Evolutionary conservation across 2,113 vertebrate genomes (phyloP).

Genomic region (Daubentonia madagascariensis): DNA sequence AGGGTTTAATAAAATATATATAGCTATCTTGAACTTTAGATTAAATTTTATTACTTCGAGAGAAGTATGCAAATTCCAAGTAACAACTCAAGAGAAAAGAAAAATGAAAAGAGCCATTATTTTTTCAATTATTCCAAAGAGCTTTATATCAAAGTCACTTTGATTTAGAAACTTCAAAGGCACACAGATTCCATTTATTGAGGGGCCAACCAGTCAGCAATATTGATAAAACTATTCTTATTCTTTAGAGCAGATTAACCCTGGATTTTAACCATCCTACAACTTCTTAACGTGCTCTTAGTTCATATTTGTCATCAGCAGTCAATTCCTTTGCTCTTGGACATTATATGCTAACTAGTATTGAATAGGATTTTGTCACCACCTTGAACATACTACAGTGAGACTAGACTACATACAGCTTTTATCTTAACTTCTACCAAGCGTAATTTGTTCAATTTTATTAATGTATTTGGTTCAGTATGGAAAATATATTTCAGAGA

Average conservation of each 20-base stretch:
- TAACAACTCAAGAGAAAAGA: constrained; percentile 67
- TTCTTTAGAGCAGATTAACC: constrained; percentile 31
- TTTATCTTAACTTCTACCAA: neutral
- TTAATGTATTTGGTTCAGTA: neutral
- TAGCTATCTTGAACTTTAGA: constrained; percentile 55
- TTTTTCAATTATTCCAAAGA: constrained; percentile 64
- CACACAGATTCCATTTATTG: neutral
- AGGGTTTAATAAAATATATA: constrained; percentile 56
- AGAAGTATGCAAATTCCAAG: constrained; percentile 66
- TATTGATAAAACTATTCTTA: constrained; percentile 25
- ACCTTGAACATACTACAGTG: neutral
- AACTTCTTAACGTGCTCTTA: neutral
- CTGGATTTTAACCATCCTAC: neutral
- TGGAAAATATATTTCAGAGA: constrained; percentile 10
- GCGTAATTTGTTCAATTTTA: neutral
- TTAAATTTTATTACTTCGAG: constrained; percentile 53
- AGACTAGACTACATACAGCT: neutral
- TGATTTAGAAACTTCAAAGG: constrained; percentile 74
- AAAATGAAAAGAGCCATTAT: constrained; percentile 42
- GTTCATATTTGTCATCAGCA: neutral
- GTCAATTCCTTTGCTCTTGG: neutral
- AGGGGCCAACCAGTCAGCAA: constrained; percentile 30
- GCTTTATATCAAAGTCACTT: constrained; percentile 71
- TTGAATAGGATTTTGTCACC: neutral
- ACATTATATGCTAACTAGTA: neutral